Evolutionary conservation across 2,113 vertebrate species (phyloP), one percentile per base, ranked within the genome.

Genomic region (Oreochromis spilurus): DNA sequence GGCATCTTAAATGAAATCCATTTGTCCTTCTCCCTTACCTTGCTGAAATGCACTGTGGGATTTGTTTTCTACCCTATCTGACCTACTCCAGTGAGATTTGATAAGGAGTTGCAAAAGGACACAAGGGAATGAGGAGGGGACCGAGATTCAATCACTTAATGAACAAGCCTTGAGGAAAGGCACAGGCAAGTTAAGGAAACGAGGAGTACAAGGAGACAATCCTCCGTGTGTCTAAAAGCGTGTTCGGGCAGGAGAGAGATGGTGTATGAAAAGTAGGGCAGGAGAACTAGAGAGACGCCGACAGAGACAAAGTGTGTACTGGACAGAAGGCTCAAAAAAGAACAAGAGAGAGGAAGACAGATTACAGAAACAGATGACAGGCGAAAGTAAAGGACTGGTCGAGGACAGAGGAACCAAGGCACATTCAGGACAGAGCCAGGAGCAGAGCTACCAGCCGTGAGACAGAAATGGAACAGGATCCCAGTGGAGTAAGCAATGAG

Each of bases 401-500:
- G 86, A 84, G 88, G 92, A 90, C 88, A 45, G 40, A 78, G 81
- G 50, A 87, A 89, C 79, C 4, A 14, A 85, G 87, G 91, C 52
- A 21, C 89, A 95, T 94, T 62, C 90, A 93, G 92, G 90, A 92
- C 90, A 90, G 85, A 92, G 85, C 85, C 79, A 52, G 45, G 58
- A 79, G 83, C 45, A 16, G 12, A 50, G 89, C 81, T 77, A 84
- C 17, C 62, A 67, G 90, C 81, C 50, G n/a, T 45, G 79, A 84
- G 90, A 93, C 88, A 93, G 85, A 94, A 94, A 60, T 93, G 93
- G 93, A 93, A 88, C 92, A 88, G 86, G 78, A 89, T 91, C 90
- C 92, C 88, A 81, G 48, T 16, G 90, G 90, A 70, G 87, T 55
- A 85, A 90, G 90, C 84, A 79, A 79, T 57, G 89, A 91, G 78